A percentile compares a stretch with the other conserved stretches of the same genome.
phyloP scores from a whole-genome alignment of 2,797 vertebrate genomes.

The Smutsia gigantea region DNA sequence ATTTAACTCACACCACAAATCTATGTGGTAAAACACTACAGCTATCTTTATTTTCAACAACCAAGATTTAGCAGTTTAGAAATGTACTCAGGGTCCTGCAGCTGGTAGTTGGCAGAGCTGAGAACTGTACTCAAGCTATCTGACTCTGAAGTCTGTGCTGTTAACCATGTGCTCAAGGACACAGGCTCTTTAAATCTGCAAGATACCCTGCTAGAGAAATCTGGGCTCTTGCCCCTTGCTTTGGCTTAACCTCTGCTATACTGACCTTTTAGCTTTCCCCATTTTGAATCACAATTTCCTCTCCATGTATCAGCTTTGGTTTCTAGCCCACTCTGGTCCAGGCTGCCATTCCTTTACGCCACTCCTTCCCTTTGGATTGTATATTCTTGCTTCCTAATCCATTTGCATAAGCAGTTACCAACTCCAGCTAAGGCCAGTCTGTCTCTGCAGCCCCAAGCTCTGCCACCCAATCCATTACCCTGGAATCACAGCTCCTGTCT shows the following conservation, averaged over 20 bases:
- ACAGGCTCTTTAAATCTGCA: background rate
- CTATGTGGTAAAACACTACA: background rate
- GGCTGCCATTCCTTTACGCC: background rate
- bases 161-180: background rate
- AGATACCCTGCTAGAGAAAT: background rate
- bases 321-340: constrained; percentile 6
- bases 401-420: background rate
- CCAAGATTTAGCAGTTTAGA: background rate
- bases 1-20: background rate
- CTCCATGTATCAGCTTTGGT: background rate
- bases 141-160: background rate
- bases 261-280: background rate
- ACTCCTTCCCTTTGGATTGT: background rate
- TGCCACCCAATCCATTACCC: background rate
- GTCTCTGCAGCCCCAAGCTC: background rate
- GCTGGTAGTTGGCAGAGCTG: background rate
- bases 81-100: background rate
- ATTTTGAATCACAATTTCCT: constrained; percentile 29
- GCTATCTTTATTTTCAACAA: background rate
- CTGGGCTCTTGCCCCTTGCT: background rate
- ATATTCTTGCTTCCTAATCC: background rate
- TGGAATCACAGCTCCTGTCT: background rate
- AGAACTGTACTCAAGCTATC: background rate
- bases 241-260: background rate
- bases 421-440: background rate